Percentiles rank a stretch among this genome's conserved stretches.
phyloP scores from a whole-genome alignment of 92 coral and sea anemone species.

The Phenganax stokvisi region DNA sequence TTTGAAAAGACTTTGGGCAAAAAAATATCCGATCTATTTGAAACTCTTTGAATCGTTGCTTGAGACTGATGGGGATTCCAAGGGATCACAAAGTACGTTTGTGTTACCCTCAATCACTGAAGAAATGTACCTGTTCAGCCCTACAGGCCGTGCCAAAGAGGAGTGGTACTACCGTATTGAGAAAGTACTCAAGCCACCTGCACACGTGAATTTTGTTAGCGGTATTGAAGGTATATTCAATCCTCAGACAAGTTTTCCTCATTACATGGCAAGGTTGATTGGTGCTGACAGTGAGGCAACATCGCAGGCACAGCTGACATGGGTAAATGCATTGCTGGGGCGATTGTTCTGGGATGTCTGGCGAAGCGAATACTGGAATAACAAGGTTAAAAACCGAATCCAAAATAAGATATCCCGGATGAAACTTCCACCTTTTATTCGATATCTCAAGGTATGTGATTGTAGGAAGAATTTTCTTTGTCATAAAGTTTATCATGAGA shows the following conservation, averaged over 20 bases:
- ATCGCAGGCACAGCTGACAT: conserved; percentile 68
- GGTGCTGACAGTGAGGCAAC: conserved; percentile 49
- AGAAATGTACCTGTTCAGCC: conserved; percentile 43
- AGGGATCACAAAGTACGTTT: conserved; percentile 2
- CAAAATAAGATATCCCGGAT: conserved; percentile 82
- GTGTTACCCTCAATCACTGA: conserved; percentile 25
- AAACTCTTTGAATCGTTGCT: conserved; percentile 23
- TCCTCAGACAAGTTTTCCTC: conserved; percentile 60
- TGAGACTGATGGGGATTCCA: neutral
- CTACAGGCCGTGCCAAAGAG: conserved; percentile 92
- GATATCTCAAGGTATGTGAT: conserved; percentile 65
- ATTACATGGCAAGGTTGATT: conserved; percentile 76
- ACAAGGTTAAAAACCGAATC: conserved; percentile 80
- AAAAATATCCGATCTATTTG: conserved; percentile 65
- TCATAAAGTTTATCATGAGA: neutral
- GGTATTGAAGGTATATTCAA: conserved; percentile 19
- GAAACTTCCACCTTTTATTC: conserved; percentile 87
- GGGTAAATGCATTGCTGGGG: conserved; percentile 92
- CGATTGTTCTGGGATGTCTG: conserved; percentile 97
- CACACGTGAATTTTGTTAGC: neutral
- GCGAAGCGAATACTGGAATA: conserved; percentile 96
- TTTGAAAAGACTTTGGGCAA: conserved; percentile 80
- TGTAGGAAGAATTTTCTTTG: neutral
- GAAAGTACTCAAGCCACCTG: conserved; percentile 25
- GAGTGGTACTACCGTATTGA: conserved; percentile 65